These are phyloP conservation scores for Myotis lucifugus DNA, from an alignment of 2,113 vertebrate genomes.

Conservation along the genomic window DNA sequence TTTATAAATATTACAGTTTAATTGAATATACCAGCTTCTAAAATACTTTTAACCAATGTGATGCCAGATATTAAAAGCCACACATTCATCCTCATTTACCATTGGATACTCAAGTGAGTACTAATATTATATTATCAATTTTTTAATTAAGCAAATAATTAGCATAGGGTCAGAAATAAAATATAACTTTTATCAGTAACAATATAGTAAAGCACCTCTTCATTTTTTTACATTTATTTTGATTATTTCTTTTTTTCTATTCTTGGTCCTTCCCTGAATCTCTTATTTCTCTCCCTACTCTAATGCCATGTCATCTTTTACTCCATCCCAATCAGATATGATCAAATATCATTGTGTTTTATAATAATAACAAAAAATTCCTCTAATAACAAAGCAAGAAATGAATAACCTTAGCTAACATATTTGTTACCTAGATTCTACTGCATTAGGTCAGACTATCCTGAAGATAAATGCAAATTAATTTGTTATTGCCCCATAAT, in stretches of 20 bases:
- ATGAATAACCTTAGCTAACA: background rate
- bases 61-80: background rate
- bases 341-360: background rate
- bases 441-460: background rate
- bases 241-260: background rate
- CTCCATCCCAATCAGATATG: background rate
- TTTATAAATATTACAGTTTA: background rate
- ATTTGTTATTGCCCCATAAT: constrained; percentile 30
- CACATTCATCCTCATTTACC: background rate
- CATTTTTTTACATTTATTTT: background rate
- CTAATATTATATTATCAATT: background rate
- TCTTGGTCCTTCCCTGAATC: background rate
- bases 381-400: background rate
- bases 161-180: background rate
- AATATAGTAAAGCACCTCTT: background rate
- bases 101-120: background rate
- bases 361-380: background rate
- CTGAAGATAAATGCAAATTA: constrained; percentile 38
- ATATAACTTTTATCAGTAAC: background rate
- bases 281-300: background rate
- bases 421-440: constrained; percentile 10
- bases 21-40: background rate
- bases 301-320: background rate
- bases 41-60: background rate
- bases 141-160: background rate